A percentile compares a stretch with the other conserved stretches of the same genome.
phyloP scores from a whole-genome alignment of 2,888 invertebrate species.

The Melikaiella ostensackeni region DNA sequence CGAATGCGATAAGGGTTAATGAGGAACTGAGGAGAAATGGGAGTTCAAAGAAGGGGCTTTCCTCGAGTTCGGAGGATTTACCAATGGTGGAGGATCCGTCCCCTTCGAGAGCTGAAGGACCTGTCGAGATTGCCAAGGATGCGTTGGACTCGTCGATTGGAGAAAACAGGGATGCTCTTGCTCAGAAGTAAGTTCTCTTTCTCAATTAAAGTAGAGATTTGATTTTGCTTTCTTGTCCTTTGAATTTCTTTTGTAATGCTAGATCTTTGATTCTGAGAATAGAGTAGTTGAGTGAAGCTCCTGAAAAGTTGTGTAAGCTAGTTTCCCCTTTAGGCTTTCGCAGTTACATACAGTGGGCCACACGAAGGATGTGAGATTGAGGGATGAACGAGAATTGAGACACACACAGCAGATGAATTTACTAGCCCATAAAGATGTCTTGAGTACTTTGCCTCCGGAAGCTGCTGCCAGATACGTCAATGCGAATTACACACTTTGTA shows the following conservation, averaged over 20 bases:
- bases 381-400: slow-evolving; percentile 87
- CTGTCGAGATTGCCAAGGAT: slow-evolving; percentile 73
- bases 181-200: slow-evolving; percentile 70
- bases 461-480: slow-evolving; percentile 86
- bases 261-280: not conserved
- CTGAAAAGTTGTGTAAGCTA: slow-evolving; percentile 62
- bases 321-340: slow-evolving; percentile 80
- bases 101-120: slow-evolving; percentile 68
- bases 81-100: slow-evolving; percentile 66
- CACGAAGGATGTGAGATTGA: slow-evolving; percentile 85
- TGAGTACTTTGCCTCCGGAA: slow-evolving; percentile 84
- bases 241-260: not conserved
- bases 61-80: slow-evolving; percentile 42
- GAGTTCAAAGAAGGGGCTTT: slow-evolving; percentile 47
- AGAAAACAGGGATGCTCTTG: slow-evolving; percentile 70
- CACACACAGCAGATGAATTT: slow-evolving; percentile 86
- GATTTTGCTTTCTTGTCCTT: not conserved
- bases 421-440: slow-evolving; percentile 85
- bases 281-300: slow-evolving; percentile 8
- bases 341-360: slow-evolving; percentile 87
- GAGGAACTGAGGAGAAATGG: slow-evolving; percentile 80
- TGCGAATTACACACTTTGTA: slow-evolving; percentile 87
- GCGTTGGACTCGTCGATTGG: slow-evolving; percentile 68
- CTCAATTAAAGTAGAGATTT: not conserved
- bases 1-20: slow-evolving; percentile 87